These are phyloP conservation scores for Dermochelys coriacea DNA, from an alignment of 2,797 vertebrate genomes.

Conservation along the genomic window DNA sequence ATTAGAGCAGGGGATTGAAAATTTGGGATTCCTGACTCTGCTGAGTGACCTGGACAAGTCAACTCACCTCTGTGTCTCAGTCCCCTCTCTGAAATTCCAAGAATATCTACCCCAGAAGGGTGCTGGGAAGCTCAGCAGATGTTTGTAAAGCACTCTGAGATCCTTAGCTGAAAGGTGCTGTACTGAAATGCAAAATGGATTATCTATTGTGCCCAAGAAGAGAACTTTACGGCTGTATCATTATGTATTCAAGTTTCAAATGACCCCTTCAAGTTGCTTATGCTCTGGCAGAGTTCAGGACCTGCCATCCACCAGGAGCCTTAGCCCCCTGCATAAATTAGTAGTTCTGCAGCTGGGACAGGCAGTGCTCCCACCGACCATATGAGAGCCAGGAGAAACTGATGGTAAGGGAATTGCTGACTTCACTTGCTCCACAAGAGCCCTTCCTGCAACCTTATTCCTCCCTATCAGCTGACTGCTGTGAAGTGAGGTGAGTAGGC, in stretches of 20 bases:
- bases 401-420: background rate
- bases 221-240: background rate
- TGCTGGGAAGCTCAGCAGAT: background rate
- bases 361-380: background rate
- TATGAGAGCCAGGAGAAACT: background rate
- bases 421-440: background rate
- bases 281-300: background rate
- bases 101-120: background rate
- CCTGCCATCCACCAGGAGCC: accelerated
- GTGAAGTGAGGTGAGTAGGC: background rate
- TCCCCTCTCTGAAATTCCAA: background rate
- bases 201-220: background rate
- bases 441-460: background rate
- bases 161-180: background rate
- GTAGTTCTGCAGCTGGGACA: background rate
- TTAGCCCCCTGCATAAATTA: background rate
- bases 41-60: background rate
- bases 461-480: background rate
- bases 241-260: background rate
- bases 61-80: background rate
- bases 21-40: background rate
- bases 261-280: background rate
- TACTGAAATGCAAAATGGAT: background rate
- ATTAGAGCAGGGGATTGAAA: background rate
- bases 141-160: background rate